These are phyloP conservation scores for Balanococcus diminutus DNA, from an alignment of 2,888 invertebrate genomes.

Conservation along the genomic window DNA sequence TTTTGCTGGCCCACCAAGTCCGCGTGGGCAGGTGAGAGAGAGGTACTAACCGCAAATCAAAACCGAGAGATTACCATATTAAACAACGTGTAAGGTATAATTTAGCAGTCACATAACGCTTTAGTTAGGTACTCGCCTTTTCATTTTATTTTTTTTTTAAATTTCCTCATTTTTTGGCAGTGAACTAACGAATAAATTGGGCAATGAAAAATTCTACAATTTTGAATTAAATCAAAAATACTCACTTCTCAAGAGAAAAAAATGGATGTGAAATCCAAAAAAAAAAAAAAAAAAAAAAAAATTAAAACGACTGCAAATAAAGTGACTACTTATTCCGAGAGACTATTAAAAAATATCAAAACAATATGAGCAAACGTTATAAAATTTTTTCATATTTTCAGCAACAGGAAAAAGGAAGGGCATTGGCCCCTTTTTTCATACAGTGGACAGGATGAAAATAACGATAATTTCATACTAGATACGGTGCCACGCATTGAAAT, in stretches of 20 bases:
- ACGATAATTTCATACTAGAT: neutral
- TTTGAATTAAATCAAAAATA: neutral
- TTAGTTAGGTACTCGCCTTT: neutral
- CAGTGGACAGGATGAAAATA: neutral
- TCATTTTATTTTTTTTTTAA: too few species aligned
- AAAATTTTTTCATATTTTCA: too few species aligned
- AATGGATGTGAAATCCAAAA: too few species aligned
- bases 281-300: too few species aligned
- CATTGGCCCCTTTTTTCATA: neutral
- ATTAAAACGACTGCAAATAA: neutral
- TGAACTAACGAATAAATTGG: too few species aligned
- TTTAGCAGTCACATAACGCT: neutral
- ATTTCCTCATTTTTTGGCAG: too few species aligned
- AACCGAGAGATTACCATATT: neutral
- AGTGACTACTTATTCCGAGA: too few species aligned
- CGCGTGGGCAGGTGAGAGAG: neutral
- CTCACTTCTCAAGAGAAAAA: too few species aligned
- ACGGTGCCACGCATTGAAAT: neutral
- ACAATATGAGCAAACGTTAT: too few species aligned
- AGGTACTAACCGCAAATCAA: neutral
- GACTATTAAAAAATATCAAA: too few species aligned
- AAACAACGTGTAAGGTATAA: neutral
- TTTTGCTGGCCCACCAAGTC: neutral
- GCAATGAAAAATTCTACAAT: too few species aligned
- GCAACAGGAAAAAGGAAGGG: too few species aligned